Conservation (phyloP, 2,797 vertebrate genomes). For the Chaenodraco wilsoni region DNA sequence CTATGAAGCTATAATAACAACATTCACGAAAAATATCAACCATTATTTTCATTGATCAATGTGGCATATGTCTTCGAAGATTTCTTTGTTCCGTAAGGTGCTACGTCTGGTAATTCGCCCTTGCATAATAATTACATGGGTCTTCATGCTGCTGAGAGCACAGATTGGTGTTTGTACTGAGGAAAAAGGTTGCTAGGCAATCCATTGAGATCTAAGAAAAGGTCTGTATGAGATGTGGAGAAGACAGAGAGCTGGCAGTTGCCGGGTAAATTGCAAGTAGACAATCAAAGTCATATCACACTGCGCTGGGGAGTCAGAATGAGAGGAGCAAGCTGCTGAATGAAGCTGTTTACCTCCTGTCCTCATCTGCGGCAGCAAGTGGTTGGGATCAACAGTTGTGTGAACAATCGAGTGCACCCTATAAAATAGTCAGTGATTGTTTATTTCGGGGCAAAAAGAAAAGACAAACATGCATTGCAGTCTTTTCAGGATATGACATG, state of each 20-base stretch:
- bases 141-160: constrained; percentile 52
- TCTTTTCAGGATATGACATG: constrained; percentile 30
- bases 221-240: constrained; percentile 69
- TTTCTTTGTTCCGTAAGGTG: constrained; percentile 22
- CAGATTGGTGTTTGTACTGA: constrained; percentile 67
- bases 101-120: constrained; percentile 31
- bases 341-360: constrained; percentile 53
- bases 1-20: too few species aligned
- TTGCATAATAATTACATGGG: constrained; percentile 62
- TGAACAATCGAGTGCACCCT: constrained; percentile 52
- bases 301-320: constrained; percentile 57
- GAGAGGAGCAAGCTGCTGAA: constrained; percentile 48
- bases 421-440: constrained; percentile 47
- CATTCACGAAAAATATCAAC: background rate
- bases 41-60: constrained; percentile 9
- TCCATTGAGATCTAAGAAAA: constrained; percentile 74
- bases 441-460: constrained; percentile 18
- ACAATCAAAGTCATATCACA: constrained; percentile 74
- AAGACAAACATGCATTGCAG: constrained; percentile 23
- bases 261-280: constrained; percentile 74
- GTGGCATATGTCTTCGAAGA: background rate
- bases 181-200: constrained; percentile 82
- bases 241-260: constrained; percentile 71
- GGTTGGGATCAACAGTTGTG: constrained; percentile 56
- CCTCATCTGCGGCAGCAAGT: constrained; percentile 35